Base-by-base conservation (phyloP, 2,888 invertebrate species). In the Diaphora mendica region DNA sequence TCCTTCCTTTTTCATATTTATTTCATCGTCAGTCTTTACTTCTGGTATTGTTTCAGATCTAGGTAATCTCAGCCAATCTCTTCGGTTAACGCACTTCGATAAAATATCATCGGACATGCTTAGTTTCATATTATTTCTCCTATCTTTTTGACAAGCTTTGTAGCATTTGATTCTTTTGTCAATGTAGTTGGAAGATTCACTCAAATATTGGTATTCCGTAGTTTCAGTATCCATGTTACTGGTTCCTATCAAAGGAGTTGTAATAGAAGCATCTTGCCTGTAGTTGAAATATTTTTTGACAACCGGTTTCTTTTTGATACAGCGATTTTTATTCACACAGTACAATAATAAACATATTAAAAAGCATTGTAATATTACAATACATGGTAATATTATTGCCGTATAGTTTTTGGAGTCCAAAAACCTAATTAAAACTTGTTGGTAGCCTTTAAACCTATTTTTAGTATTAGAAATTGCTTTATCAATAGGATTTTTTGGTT, bases 81-180 rank as follows among this genome's bases (percentile, higher is more conserved):
- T 84, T 77, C 95, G 88, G 5, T 90, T 94, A 9, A 95, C 64
- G 76, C 94, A 95, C 87, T 95, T 95, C 0, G 93, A 89, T 62
- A 95, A 76, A 26, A 95, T 94, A 80, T 95, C 95, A 74, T 95
- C 95, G 0, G 95, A 94, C 87, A 94, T 88, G 72, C 92, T 90
- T 2, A 88, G 78, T 80, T 92, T 92, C 0, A 86, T 76, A 17
- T 88, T 87, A 17, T 88, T 84, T 59, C 86, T 85, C 26, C 82
- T 83, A 55, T 92, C 90, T 68, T 92, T 93, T 62, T 93, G 92
- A 62, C 93, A 94, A 0, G 95, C 91, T 79, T 94, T 93, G 73
- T 95, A 95, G 72, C 92, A 92, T 85, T 90, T 91, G 2, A 93
- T 91, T 77, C 90, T 93, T 48, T 91, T 91, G 64, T 93, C 91